These are phyloP conservation scores for Heterohyrax brucei DNA, from an alignment of 2,797 vertebrate species.

Conservation along the genomic window DNA sequence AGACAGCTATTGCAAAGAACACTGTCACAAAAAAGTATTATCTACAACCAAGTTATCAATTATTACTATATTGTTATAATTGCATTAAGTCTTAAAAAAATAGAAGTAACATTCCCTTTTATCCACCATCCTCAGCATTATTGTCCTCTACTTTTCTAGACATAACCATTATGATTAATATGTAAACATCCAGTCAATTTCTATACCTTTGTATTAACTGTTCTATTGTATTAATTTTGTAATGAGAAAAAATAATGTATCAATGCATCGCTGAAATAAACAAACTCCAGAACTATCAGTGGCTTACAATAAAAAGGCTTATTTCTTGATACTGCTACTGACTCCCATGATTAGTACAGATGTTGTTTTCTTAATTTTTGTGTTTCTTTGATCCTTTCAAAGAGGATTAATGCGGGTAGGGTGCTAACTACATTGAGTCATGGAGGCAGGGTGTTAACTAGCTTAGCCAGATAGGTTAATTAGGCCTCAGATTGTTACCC, in stretches of 20 bases:
- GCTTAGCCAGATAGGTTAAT: not conserved
- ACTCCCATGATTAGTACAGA: not conserved
- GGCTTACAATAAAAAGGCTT: not conserved
- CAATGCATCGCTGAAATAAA: not conserved
- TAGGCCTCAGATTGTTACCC: not conserved
- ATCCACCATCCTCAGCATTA: not conserved
- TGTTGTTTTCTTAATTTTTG: conserved; percentile 45
- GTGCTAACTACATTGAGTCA: not conserved
- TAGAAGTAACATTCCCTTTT: conserved; percentile 16
- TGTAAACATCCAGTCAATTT: not conserved
- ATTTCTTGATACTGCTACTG: not conserved
- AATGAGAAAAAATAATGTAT: conserved; percentile 63
- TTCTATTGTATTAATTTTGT: conserved; percentile 60
- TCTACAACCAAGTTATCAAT: not conserved
- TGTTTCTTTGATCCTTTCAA: conserved; percentile 48
- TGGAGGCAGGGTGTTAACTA: not conserved
- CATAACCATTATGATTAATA: conserved; percentile 2
- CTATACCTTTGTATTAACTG: conserved; percentile 7
- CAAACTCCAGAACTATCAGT: not conserved
- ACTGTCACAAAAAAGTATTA: conserved; percentile 24
- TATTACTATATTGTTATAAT: conserved; percentile 43
- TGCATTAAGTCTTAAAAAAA: conserved; percentile 7
- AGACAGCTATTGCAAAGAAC: not conserved
- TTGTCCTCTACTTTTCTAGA: not conserved
- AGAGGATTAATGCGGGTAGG: not conserved